Percentiles rank a stretch among this genome's conserved stretches.
Evolutionary conservation across 2,888 invertebrate species (phyloP).

Genomic region (Napeogenes sylphis): DNA sequence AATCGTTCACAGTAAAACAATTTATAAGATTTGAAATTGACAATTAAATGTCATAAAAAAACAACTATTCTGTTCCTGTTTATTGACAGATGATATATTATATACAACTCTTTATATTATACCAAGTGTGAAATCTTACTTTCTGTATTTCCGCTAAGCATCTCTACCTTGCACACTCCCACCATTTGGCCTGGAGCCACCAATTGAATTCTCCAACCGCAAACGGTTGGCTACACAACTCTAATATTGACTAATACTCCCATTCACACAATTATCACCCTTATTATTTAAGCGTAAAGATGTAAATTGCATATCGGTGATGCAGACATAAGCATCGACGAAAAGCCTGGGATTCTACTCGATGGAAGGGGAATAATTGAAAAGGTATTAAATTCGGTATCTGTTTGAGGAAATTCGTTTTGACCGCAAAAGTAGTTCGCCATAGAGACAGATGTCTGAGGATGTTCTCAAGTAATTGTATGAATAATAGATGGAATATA

Average conservation of each 20-base stretch:
- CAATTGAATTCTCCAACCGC: constrained; percentile 33
- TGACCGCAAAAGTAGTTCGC: constrained; percentile 19
- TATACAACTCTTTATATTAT: too few species aligned
- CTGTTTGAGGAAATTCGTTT: constrained; percentile 18
- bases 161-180: constrained; percentile 8
- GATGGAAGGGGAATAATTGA: constrained; percentile 26
- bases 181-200: constrained; percentile 11
- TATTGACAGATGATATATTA: too few species aligned
- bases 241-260: background rate
- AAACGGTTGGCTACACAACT: constrained; percentile 13
- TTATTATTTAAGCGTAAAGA: background rate
- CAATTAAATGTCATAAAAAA: too few species aligned
- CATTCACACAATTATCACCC: background rate
- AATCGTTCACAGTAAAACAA: too few species aligned
- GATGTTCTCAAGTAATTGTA: background rate
- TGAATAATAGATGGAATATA: background rate
- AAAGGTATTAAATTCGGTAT: constrained; percentile 29
- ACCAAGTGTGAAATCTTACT: background rate
- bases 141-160: constrained; percentile 3
- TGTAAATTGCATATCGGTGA: background rate
- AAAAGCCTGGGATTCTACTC: constrained; percentile 4
- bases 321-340: background rate
- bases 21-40: too few species aligned
- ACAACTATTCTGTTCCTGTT: too few species aligned
- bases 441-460: constrained; percentile 6